Conservation (phyloP, 1,140 invertebrate species). For the Tachypleus tridentatus region DNA sequence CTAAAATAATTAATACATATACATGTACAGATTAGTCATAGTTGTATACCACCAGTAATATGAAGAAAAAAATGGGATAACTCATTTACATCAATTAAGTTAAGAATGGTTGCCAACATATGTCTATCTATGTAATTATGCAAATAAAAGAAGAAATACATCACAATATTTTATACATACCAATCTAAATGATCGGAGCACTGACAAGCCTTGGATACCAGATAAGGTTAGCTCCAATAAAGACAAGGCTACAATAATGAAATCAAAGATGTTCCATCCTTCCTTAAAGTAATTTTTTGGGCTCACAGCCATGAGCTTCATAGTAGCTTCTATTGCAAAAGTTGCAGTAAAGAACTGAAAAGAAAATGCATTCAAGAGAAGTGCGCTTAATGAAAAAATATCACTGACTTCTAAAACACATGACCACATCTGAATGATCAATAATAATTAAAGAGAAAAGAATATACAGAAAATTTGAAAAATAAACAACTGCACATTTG, state of each 20-base stretch:
- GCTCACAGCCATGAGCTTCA: slow-evolving; percentile 93
- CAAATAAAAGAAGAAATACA: too few species aligned
- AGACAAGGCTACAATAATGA: slow-evolving; percentile 91
- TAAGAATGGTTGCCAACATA: too few species aligned
- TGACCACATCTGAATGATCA: not conserved
- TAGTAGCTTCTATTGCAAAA: slow-evolving; percentile 88
- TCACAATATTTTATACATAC: slow-evolving; percentile 44
- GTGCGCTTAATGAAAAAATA: too few species aligned
- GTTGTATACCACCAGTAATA: too few species aligned
- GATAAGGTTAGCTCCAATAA: slow-evolving; percentile 83
- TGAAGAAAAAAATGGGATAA: slow-evolving; percentile 1
- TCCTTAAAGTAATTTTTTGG: slow-evolving; percentile 96
- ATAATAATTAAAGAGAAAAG: slow-evolving; percentile 1
- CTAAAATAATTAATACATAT: too few species aligned
- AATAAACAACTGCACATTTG: too few species aligned
- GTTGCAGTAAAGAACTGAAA: slow-evolving; percentile 94
- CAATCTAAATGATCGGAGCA: slow-evolving; percentile 94
- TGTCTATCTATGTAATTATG: too few species aligned
- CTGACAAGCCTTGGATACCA: slow-evolving; percentile 87
- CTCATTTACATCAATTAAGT: too few species aligned
- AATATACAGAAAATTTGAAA: not conserved
- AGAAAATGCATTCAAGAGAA: slow-evolving; percentile 10
- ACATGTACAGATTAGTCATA: too few species aligned
- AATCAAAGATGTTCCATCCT: slow-evolving; percentile 98
- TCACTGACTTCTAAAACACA: too few species aligned